A percentile compares a stretch with the other conserved stretches of the same genome.
Evolutionary conservation across 2,797 vertebrate species (phyloP).

Genomic region (Loriculus beryllinus): DNA sequence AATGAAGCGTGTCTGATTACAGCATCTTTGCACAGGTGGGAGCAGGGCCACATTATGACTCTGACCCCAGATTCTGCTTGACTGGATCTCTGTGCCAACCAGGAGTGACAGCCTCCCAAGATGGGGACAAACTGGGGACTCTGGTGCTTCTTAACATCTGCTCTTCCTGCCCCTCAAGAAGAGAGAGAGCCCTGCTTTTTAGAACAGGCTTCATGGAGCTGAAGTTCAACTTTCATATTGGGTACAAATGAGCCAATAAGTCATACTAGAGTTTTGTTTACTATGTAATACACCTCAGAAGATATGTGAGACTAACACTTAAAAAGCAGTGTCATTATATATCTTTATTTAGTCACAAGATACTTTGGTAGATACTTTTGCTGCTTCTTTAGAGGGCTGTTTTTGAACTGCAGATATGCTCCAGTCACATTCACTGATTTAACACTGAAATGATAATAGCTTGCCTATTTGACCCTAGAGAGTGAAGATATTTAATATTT

Average conservation of each 20-base stretch:
- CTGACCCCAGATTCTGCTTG: neutral
- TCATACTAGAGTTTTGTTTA: neutral
- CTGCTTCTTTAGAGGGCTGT: neutral
- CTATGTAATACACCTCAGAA: neutral
- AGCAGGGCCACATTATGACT: fast-evolving
- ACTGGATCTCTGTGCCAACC: neutral
- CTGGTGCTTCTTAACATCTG: fast-evolving
- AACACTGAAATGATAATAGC: neutral
- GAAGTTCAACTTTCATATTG: neutral
- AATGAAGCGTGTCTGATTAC: fast-evolving
- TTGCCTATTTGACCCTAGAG: neutral
- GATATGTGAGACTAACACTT: neutral
- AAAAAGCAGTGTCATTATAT: neutral
- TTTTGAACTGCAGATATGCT: neutral
- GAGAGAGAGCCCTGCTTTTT: fast-evolving
- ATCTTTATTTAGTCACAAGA: neutral
- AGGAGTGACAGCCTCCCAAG: neutral
- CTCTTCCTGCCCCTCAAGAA: fast-evolving
- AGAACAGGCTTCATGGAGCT: neutral
- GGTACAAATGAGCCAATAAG: neutral
- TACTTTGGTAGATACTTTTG: neutral
- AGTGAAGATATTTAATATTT: neutral
- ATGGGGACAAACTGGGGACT: neutral
- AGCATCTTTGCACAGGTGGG: neutral
- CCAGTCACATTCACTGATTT: neutral